These are phyloP conservation scores for Talpa occidentalis DNA, from an alignment of 2,113 vertebrate species.

Conservation along the genomic window DNA sequence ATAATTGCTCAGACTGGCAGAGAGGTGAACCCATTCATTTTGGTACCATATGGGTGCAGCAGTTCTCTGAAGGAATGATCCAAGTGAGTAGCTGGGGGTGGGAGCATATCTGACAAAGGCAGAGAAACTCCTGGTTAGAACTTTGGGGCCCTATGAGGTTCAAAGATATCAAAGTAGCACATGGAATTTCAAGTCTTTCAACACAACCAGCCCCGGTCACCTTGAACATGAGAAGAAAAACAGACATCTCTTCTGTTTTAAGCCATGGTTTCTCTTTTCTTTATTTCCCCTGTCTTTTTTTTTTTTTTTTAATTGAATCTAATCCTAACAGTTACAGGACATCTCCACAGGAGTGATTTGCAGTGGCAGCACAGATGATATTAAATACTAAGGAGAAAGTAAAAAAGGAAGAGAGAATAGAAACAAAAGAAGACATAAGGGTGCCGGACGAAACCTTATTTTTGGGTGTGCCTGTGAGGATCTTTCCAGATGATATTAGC, in stretches of 20 bases:
- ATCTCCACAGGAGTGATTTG: background rate
- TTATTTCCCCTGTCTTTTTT: background rate
- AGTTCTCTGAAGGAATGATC: too few relatives aligned
- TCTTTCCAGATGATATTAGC: background rate
- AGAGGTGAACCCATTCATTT: background rate
- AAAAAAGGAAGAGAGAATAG: background rate
- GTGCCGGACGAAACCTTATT: background rate
- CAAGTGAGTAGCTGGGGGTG: background rate
- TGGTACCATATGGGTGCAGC: too few relatives aligned
- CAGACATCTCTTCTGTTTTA: background rate
- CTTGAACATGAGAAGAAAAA: background rate
- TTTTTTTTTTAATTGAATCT: background rate
- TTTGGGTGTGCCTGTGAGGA: background rate
- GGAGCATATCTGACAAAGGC: background rate
- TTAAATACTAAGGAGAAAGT: background rate
- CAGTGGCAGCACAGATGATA: background rate
- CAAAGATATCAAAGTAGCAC: background rate
- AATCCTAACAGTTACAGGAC: background rate
- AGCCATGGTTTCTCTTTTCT: background rate
- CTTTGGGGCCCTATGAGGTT: background rate
- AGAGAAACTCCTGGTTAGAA: too few relatives aligned
- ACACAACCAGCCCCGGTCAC: background rate
- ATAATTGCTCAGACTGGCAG: background rate
- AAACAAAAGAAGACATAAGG: background rate
- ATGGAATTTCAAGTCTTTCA: background rate